Evolutionary conservation across 2,797 vertebrate genomes (phyloP), one percentile per base, ranked within the genome.

Genomic region (Ibycter americanus): DNA sequence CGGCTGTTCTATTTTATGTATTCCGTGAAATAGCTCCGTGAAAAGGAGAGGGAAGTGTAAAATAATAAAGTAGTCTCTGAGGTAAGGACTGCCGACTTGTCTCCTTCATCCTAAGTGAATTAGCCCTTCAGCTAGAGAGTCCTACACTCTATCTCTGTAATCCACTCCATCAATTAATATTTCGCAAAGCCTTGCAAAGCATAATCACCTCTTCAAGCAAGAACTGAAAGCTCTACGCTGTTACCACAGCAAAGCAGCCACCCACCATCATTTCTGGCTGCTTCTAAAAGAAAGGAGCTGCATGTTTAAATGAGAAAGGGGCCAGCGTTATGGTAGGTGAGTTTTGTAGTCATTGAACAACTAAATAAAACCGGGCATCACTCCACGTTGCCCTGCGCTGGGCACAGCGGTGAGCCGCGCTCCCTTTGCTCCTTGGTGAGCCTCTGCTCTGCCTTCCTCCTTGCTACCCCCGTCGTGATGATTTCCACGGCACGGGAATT

Each of bases 381-480:
- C 22, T 32, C 29, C 44, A 19, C 0, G 0, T 3, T 2, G 0
- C 61, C 36, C 34, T 21, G 56, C 1, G 7, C 70, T 71, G 1
- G 3, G 61, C 31, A 32, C 6, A 31, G 63, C 40, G 32, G 78
- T 0, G 2, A 51, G 78, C 29, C 36, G 44, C 49, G 32, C 27
- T 55, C 65, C 38, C n/a, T 47, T 44, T 4, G 54, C 63, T 27
- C 59, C 2, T 0, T 13, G 46, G 9, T 14, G 54, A 5, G 65
- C 32, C 59, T 71, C 51, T 42, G 46, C 34, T 32, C 46, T 63
- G 31, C 36, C 59, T 73, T 40, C 40, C 18, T 26, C 12, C n/a
- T 31, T 31, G 5, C 82, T 55, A 14, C 54, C 38, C 40, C 40
- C 40, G 12, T 40, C 40, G 40, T n/a, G n/a, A n/a, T n/a, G 4